Conservation (phyloP, 2,888 invertebrate genomes). For the Cataglyphis cursor region DNA sequence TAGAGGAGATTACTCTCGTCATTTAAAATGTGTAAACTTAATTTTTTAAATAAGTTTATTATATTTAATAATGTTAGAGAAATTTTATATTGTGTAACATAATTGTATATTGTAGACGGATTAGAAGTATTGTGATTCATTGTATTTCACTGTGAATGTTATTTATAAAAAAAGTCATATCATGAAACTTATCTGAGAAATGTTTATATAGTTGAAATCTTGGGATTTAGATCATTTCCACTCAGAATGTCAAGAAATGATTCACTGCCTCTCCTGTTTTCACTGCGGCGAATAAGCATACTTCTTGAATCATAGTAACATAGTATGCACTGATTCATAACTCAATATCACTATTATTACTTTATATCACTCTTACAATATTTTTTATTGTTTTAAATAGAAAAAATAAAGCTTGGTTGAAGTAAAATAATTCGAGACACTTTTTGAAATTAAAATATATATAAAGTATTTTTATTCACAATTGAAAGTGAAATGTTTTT, state of each 20-base stretch:
- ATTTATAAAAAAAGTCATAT: neutral
- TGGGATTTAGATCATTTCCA: conserved; percentile 37
- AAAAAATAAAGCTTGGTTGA: conserved; percentile 10
- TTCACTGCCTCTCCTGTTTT: conserved; percentile 40
- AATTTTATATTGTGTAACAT: neutral
- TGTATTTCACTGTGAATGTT: neutral
- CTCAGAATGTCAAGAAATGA: conserved; percentile 11
- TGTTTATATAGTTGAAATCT: conserved; percentile 27
- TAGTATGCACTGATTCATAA: conserved; percentile 36
- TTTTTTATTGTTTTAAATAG: neutral
- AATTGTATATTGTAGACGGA: neutral
- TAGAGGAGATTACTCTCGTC: neutral
- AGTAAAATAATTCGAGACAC: conserved; percentile 29
- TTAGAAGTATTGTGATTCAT: neutral
- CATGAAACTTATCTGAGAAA: conserved; percentile 37
- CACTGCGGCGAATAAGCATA: conserved; percentile 10
- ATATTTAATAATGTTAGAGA: neutral
- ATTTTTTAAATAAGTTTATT: neutral
- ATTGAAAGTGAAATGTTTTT: neutral
- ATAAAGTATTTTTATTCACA: conserved; percentile 19
- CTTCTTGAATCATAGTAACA: conserved; percentile 38
- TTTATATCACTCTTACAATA: conserved; percentile 27
- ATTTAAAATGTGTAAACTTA: neutral
- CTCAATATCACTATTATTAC: conserved; percentile 13
- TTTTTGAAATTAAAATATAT: conserved; percentile 21